Conservation (phyloP, 37 sponge, comb jelly and placozoan genomes). For the Tethya wilhelma region DNA sequence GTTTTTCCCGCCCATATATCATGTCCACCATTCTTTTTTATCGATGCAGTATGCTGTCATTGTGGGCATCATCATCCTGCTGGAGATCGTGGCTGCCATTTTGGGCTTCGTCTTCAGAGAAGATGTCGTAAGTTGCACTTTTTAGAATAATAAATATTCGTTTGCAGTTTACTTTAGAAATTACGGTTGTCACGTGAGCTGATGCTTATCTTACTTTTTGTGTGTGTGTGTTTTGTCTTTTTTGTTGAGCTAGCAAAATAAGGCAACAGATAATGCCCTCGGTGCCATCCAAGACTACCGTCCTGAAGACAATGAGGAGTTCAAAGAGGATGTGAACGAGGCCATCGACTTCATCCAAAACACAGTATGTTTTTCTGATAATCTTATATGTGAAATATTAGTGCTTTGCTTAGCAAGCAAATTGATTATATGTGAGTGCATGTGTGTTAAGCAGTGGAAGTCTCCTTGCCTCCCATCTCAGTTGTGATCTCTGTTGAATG, state of each 20-base stretch:
- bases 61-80: conserved; percentile 31
- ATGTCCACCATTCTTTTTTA: too few relatives aligned
- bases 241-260: neutral
- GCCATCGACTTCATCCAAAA: conserved; percentile 23
- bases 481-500: too few relatives aligned
- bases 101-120: conserved; percentile 48
- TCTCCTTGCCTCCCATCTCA: too few relatives aligned
- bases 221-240: neutral
- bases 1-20: too few relatives aligned
- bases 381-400: too few relatives aligned
- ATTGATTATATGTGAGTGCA: too few relatives aligned
- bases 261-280: neutral
- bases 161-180: neutral
- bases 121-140: conserved; percentile 35
- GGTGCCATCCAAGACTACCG: neutral
- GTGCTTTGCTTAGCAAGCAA: too few relatives aligned
- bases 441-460: too few relatives aligned
- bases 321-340: neutral
- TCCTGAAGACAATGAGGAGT: neutral
- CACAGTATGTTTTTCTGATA: neutral
- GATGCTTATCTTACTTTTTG: neutral
- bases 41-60: conserved; percentile 37
- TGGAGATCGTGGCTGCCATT: conserved; percentile 63
- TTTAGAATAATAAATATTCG: neutral
- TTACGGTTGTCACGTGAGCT: too few relatives aligned